These are phyloP conservation scores for Poeciliopsis turneri DNA, from an alignment of 2,797 vertebrate genomes.

Conservation along the genomic window DNA sequence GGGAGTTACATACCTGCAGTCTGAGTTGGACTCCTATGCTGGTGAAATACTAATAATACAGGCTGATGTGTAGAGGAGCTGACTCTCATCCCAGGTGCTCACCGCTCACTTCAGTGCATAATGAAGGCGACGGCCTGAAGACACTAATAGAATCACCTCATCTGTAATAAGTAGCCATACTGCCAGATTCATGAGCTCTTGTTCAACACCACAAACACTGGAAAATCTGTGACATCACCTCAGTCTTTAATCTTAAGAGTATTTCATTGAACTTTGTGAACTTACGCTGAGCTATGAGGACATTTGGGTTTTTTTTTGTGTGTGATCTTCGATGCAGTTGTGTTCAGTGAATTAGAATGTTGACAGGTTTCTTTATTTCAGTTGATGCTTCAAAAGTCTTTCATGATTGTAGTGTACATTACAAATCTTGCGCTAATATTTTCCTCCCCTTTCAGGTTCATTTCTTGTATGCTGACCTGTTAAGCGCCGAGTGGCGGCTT, in stretches of 20 bases:
- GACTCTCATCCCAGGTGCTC: neutral
- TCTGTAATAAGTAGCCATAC: neutral
- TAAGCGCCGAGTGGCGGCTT: constrained; percentile 82
- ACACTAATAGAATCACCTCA: neutral
- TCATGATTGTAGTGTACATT: neutral
- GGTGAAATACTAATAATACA: neutral
- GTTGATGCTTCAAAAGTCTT: neutral
- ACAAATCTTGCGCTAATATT: neutral
- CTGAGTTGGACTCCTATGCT: neutral
- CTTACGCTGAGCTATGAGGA: neutral
- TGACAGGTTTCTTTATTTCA: neutral
- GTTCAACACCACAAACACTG: neutral
- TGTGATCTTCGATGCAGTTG: neutral
- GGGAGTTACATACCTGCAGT: constrained; percentile 59
- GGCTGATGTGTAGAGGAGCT: neutral
- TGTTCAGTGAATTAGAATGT: neutral
- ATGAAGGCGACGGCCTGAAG: neutral
- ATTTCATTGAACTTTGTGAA: neutral
- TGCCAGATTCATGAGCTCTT: neutral
- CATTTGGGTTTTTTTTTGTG: neutral
- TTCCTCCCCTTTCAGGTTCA: constrained; percentile 70
- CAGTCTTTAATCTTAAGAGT: neutral
- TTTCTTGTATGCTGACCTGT: constrained; percentile 79
- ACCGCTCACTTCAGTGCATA: neutral
- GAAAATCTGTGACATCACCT: neutral